These are phyloP conservation scores for Dermatemys mawii DNA, from an alignment of 2,113 vertebrate species.

Conservation along the genomic window DNA sequence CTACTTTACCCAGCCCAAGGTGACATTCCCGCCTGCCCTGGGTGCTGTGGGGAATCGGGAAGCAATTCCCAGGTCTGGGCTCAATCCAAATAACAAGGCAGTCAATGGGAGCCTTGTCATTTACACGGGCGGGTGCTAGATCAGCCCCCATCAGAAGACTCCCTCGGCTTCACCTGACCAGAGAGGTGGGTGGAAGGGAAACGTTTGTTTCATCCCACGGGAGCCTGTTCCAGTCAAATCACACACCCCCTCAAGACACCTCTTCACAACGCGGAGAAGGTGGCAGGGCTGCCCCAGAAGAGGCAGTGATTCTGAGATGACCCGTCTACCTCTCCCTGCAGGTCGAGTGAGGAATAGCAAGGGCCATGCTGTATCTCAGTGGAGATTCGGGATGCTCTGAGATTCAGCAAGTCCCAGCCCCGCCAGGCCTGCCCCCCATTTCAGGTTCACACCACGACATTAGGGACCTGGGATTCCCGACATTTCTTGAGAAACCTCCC, in stretches of 20 bases:
- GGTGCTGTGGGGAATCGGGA: background rate
- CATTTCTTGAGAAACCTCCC: background rate
- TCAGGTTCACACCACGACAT: background rate
- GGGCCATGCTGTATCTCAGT: background rate
- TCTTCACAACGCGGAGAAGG: background rate
- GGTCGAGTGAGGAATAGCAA: background rate
- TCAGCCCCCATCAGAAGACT: background rate
- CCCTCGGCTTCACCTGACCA: background rate
- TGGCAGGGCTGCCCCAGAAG: background rate
- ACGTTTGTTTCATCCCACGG: background rate
- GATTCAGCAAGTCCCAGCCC: background rate
- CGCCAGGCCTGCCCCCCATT: background rate
- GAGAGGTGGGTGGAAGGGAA: background rate
- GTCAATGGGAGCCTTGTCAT: background rate
- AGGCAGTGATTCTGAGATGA: background rate
- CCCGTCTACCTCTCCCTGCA: background rate
- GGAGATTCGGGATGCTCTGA: background rate
- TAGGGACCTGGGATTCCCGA: background rate
- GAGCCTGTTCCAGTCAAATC: background rate
- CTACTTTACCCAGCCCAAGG: background rate
- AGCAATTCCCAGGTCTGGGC: background rate
- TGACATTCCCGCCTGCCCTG: background rate
- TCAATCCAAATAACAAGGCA: background rate
- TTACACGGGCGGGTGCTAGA: background rate
- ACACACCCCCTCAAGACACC: background rate